Base-by-base conservation (phyloP, 2,888 invertebrate species). In the Epistrophella euchroma region DNA sequence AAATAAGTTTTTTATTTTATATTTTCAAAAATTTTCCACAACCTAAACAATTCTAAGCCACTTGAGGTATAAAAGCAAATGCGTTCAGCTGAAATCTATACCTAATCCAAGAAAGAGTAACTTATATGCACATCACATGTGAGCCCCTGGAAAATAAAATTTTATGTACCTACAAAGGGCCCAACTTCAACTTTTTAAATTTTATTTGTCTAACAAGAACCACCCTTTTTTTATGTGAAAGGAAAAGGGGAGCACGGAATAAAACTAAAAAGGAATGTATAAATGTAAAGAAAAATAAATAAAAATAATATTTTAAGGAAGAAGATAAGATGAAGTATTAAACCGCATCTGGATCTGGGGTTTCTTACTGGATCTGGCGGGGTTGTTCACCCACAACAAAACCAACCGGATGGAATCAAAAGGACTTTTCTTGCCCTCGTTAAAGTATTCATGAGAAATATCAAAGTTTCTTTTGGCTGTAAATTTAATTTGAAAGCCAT, bases 401-500 rank as follows among this genome's bases (percentile, higher is more conserved):
- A 32, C 4, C n/a, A 19, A n/a, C 32, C 28, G 32, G 13, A 64
- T 50, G 47, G 50, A 76, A 56, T 52, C 60, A 50, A 52, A 32
- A 64, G 55, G 28, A 35, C 43, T 77, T 60, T 50, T 32, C 10
- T 35, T 37, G 35, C 45, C 15, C 22, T 35, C n/a, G 25, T 50
- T 68, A 68, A 68, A 50, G 66, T 50, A 66, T 68, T 45, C 50
- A 66, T 40, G 17, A 37, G 52, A 71, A 40, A 62, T 76, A 60
- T 64, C 50, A 45, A 68, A 73, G 47, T 68, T 72, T 68, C 75
- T 58, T 68, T 58, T 43, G 50, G 37, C 40, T 74, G 45, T 15
- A 60, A 73, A 76, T 80, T 75, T 58, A 79, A 85, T 81, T 75
- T 75, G 58, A 73, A 71, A 76, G 76, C 55, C 50, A 81, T 73